Evolutionary conservation across 2,888 invertebrate genomes (phyloP).

Genomic region (Drosophila ustulata): DNA sequence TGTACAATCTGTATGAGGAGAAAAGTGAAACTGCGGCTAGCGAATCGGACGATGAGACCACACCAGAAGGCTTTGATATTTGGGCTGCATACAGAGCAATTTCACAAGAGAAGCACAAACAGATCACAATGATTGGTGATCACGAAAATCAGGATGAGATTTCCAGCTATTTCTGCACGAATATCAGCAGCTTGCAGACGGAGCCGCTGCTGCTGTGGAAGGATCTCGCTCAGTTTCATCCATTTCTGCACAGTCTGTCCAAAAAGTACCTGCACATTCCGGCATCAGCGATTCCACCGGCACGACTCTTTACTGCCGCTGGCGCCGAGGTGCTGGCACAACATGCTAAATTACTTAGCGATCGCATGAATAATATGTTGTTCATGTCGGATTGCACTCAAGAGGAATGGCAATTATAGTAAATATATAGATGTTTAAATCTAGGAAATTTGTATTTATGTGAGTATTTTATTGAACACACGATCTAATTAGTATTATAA

Average conservation of each 20-base stretch:
- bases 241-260: slow-evolving; percentile 52
- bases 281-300: slow-evolving; percentile 52
- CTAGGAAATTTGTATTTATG: slow-evolving; percentile 11
- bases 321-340: slow-evolving; percentile 13
- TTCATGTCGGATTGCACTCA: slow-evolving; percentile 51
- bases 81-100: slow-evolving; percentile 52
- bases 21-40: slow-evolving; percentile 5
- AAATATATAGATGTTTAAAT: slow-evolving; percentile 1
- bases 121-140: slow-evolving; percentile 23
- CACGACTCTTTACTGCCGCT: slow-evolving; percentile 41
- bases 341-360: slow-evolving; percentile 30
- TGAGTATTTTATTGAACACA: background rate
- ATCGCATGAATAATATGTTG: slow-evolving; percentile 49
- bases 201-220: slow-evolving; percentile 55
- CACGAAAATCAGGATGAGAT: slow-evolving; percentile 52
- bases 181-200: slow-evolving; percentile 42
- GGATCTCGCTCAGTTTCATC: slow-evolving; percentile 56
- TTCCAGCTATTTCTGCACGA: slow-evolving; percentile 51
- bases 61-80: slow-evolving; percentile 38
- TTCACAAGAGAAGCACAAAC: slow-evolving; percentile 50
- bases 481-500: background rate
- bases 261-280: slow-evolving; percentile 61
- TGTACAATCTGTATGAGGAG: slow-evolving; percentile 45
- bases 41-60: slow-evolving; percentile 16
- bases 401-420: slow-evolving; percentile 60